Conservation (phyloP, 1,140 invertebrate genomes). For the Grapholita molesta region DNA sequence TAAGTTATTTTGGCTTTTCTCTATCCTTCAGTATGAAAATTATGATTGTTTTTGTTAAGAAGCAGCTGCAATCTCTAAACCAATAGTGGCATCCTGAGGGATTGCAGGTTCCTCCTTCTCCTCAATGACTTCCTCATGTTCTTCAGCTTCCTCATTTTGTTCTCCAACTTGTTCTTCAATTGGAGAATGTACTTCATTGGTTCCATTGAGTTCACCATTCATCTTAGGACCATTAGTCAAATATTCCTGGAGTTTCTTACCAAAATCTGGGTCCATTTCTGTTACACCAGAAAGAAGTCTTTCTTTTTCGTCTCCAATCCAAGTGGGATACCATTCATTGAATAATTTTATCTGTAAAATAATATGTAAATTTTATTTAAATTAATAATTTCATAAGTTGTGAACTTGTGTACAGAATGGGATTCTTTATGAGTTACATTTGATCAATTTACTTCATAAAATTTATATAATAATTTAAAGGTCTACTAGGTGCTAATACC, state of each 20-base stretch:
- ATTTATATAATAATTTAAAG: too few relatives aligned
- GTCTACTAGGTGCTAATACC: too few relatives aligned
- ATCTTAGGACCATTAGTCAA: slow-evolving; percentile 52
- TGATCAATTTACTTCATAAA: too few relatives aligned
- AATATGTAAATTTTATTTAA: slow-evolving; percentile 21
- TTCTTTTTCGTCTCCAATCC: slow-evolving; percentile 87
- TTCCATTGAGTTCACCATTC: slow-evolving; percentile 49
- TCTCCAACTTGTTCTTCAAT: slow-evolving; percentile 25
- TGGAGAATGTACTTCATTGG: slow-evolving; percentile 24
- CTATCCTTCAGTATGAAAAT: not conserved
- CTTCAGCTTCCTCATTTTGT: slow-evolving; percentile 27
- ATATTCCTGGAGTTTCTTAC: slow-evolving; percentile 83
- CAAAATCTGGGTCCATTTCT: slow-evolving; percentile 85
- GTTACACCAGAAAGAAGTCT: slow-evolving; percentile 83
- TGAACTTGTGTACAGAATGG: too few relatives aligned
- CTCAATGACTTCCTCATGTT: not conserved
- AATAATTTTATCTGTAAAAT: slow-evolving; percentile 86
- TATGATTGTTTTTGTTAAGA: slow-evolving; percentile 38
- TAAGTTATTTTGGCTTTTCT: not conserved
- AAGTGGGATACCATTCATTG: slow-evolving; percentile 90
- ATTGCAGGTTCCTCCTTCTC: slow-evolving; percentile 18
- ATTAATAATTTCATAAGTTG: not conserved
- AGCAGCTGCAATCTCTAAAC: slow-evolving; percentile 62
- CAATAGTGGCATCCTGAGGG: slow-evolving; percentile 41
- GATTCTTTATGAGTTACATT: too few relatives aligned